Evolutionary conservation across 1,140 invertebrate genomes (phyloP), one percentile per base, ranked within the genome.

Genomic region (Mercenaria mercenaria): DNA sequence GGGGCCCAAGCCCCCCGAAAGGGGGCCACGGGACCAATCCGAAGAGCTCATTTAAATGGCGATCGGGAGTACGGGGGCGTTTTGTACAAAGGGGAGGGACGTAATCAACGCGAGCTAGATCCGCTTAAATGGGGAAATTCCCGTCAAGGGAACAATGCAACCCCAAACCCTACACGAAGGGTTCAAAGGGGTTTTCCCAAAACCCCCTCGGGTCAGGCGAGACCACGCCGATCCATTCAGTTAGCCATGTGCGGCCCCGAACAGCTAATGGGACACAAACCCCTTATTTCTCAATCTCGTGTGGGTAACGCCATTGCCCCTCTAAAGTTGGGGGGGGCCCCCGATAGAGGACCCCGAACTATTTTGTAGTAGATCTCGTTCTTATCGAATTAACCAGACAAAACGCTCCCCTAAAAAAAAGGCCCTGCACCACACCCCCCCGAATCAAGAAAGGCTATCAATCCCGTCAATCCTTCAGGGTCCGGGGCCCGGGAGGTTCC

Each of bases 371-470:
- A 88, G 87, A 96, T 97, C 97, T 98, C 97, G 97, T 97, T 97
- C 97, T 98, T 98, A 98, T 97, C 97, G 97, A 98, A 98, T 98
- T 97, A 98, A 98, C 97, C 97, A 97, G 97, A 98, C 97, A 98
- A 98, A 98, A 98, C 97, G 96, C 97, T 98, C 97, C 97, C 98
- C 97, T 97, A n/a, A n/a, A 98, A 98, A 97, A 98, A 98, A 97
- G 97, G 97, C 97, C 97, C 98, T 98, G 97, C 97, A 98, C 97
- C 97, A 98, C 97, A n/a, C 97, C 98, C 97, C 97, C 97, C 96
- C 95, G 90, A 98, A 98, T 97, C 97, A 98, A 97, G 98, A 98
- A 98, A 97, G 98, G 97, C 97, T 98, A 96, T 98, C 97, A 98
- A 97, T 98, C n/a, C 97, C 97, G 97, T 98, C 97, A 98, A 98